A percentile compares a stretch with the other conserved stretches of the same genome.
These are phyloP conservation scores for Austrolebias charrua DNA, from an alignment of 2,797 vertebrate genomes.

Conservation along the genomic window DNA sequence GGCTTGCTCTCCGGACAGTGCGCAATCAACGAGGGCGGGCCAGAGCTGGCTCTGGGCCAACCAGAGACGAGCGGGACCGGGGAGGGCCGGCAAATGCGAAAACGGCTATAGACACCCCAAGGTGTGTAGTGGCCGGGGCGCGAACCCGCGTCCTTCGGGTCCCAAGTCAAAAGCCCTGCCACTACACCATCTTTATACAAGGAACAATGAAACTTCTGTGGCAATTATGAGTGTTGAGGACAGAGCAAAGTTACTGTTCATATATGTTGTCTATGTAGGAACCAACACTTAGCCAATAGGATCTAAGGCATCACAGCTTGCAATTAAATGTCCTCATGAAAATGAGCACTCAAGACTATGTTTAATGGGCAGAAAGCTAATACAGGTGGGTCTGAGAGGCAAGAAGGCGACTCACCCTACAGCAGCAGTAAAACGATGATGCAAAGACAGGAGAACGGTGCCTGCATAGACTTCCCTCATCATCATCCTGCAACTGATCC, in stretches of 20 bases:
- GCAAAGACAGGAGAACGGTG: constrained; percentile 45
- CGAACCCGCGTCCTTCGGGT: no score
- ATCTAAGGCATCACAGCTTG: constrained; percentile 47
- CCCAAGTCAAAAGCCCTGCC: no score
- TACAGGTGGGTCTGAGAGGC: constrained; percentile 55
- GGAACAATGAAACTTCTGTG: constrained; percentile 41
- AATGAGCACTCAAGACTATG: constrained; percentile 76
- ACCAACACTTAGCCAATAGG: constrained; percentile 72
- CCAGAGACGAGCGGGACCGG: no score
- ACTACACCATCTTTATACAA: no score
- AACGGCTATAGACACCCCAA: no score
- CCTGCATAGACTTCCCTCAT: constrained; percentile 47
- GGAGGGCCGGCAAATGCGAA: no score
- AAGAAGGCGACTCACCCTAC: constrained; percentile 63
- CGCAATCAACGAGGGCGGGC: no score
- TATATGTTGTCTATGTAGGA: constrained; percentile 58
- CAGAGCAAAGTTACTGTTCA: constrained; percentile 63
- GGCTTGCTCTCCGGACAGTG: no score
- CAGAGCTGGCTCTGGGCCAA: no score
- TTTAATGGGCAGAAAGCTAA: constrained; percentile 76
- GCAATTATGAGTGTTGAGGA: constrained; percentile 52
- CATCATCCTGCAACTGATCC: constrained; percentile 26
- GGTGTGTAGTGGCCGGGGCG: no score
- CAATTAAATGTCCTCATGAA: constrained; percentile 77
- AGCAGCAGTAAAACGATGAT: constrained; percentile 44